Conservation (phyloP, 2,888 invertebrate species). For the Plagodis dolabraria region DNA sequence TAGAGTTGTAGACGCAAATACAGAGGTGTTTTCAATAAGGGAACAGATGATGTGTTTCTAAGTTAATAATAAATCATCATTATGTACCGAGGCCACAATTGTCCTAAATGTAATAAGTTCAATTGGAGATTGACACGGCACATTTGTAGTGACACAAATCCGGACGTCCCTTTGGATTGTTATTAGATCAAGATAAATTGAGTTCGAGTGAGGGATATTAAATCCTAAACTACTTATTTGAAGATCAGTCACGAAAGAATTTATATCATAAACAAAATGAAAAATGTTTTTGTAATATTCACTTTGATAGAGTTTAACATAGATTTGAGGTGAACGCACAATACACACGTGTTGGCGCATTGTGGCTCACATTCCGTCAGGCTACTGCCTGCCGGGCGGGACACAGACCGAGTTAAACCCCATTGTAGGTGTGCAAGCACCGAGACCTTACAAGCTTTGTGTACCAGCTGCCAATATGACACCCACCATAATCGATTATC, state of each 20-base stretch:
- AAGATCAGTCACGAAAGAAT: constrained; percentile 18
- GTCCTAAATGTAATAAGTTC: constrained; percentile 74
- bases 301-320: constrained; percentile 1
- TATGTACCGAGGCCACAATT: constrained; percentile 53
- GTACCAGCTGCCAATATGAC: constrained; percentile 56
- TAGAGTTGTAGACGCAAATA: not conserved
- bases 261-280: too few relatives aligned
- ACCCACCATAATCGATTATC: constrained; percentile 67
- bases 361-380: constrained; percentile 51
- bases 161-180: constrained; percentile 54
- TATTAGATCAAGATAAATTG: constrained; percentile 54
- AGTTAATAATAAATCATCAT: constrained; percentile 64
- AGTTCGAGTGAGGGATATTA: constrained; percentile 36
- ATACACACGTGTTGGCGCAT: constrained; percentile 20
- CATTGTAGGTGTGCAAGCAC: constrained; percentile 59
- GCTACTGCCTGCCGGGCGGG: constrained; percentile 28
- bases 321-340: constrained; percentile 11
- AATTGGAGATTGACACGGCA: constrained; percentile 75
- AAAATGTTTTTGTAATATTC: not conserved
- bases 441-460: constrained; percentile 62
- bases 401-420: constrained; percentile 44
- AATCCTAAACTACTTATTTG: constrained; percentile 25
- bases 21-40: constrained; percentile 12
- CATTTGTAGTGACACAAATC: constrained; percentile 65
- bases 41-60: constrained; percentile 32